Base-by-base conservation (phyloP, 2,888 invertebrate species). In the Cheilosia soror region DNA sequence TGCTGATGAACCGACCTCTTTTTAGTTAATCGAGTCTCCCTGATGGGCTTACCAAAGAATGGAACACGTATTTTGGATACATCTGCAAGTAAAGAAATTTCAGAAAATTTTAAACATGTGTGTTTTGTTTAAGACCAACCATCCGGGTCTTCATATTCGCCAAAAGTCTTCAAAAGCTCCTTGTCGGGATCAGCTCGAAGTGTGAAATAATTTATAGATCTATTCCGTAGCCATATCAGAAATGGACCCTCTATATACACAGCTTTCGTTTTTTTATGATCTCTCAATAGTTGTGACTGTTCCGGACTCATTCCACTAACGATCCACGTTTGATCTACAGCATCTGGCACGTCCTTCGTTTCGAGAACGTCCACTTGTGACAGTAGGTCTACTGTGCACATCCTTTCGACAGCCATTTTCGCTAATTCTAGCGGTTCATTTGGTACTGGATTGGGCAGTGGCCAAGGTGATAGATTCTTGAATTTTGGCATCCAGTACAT, bases 401-500 rank as follows among this genome's bases (percentile, higher is more conserved):
- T 98, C 89, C 97, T 95, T 76, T 95, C 93, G 60, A 99, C 94
- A 0, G 98, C 98, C 72, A 98, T 89, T 90, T 94, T 94, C 0
- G 98, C 98, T 62, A 98, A 91, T 89, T 96, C 96, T 13, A 96
- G 92, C 0, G 95, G 93, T 89, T 97, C 96, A 87, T 94, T 93
- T 0, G 98, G 98, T n/a, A 97, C 90, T 0, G 95, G 94, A 63
- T 95, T 94, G 0, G 97, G 98, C 69, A 97, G 91, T 4, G 94
- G 94, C 96, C 97, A 98, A 0, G 98, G 98, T 72, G 96, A 97
- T 0, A 96, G 91, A 90, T 98, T 95, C 90, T 95, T 97, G 90
- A 99, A 97, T 91, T 99, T 99, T 0, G 99, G 98, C 95, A 96
- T 95, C 97, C 96, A 97, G 89, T 97, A 97, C 95, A 96, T 94